phyloP scores from a whole-genome alignment of 1,140 invertebrate species.

The Drosophila sturtevanti region DNA sequence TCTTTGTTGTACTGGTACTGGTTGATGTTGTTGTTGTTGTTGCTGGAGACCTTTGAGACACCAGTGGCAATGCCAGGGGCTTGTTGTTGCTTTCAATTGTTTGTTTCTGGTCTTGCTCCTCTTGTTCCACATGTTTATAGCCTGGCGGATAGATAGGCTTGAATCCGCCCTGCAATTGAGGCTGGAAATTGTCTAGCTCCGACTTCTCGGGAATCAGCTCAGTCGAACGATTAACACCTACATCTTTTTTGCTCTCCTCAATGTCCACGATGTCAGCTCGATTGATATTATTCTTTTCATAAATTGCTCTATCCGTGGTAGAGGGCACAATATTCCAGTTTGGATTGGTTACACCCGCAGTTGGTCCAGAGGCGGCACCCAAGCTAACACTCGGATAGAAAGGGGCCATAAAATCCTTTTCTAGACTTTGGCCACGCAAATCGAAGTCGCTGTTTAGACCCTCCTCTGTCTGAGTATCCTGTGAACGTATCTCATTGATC shows the following conservation, averaged over 20 bases:
- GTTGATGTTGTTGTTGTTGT: slow-evolving; percentile 22
- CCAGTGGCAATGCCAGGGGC: slow-evolving; percentile 52
- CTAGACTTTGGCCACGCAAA: slow-evolving; percentile 74
- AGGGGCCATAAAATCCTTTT: slow-evolving; percentile 87
- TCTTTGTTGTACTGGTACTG: slow-evolving; percentile 1
- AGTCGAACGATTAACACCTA: slow-evolving; percentile 24
- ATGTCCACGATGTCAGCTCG: slow-evolving; percentile 59
- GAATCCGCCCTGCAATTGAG: slow-evolving; percentile 87
- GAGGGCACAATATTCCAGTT: slow-evolving; percentile 86
- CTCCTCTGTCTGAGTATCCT: slow-evolving; percentile 67
- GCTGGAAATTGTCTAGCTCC: slow-evolving; percentile 88
- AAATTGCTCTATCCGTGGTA: slow-evolving; percentile 51
- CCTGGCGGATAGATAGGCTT: slow-evolving; percentile 85
- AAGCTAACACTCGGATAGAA: slow-evolving; percentile 87
- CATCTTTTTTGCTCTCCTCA: slow-evolving; percentile 51
- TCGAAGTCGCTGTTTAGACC: slow-evolving; percentile 67
- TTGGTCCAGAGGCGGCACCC: slow-evolving; percentile 76
- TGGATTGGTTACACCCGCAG: slow-evolving; percentile 25
- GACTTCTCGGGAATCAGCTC: slow-evolving; percentile 73
- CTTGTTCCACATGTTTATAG: slow-evolving; percentile 54
- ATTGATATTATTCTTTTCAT: slow-evolving; percentile 76
- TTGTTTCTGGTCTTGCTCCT: slow-evolving; percentile 32
- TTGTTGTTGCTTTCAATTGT: slow-evolving; percentile 37
- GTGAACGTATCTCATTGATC: slow-evolving; percentile 81
- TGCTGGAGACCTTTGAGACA: slow-evolving; percentile 14